Percentiles rank a stretch among this genome's conserved stretches.
These are phyloP conservation scores for Takifugu rubripes DNA, from an alignment of 2,797 vertebrate genomes.

Conservation along the genomic window DNA sequence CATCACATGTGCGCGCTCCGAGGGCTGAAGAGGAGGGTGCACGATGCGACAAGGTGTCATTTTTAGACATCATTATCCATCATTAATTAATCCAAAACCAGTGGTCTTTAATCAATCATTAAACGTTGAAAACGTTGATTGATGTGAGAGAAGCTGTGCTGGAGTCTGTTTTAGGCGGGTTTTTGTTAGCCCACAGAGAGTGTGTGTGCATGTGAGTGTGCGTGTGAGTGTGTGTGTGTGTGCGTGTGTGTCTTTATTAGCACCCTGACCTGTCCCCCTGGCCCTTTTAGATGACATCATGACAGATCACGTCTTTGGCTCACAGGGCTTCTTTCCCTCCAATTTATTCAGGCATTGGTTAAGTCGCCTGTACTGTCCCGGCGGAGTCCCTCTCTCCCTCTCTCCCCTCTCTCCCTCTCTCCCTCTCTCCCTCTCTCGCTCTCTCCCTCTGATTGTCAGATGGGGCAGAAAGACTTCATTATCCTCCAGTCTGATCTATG, in stretches of 20 bases:
- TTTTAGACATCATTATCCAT: conserved; percentile 8
- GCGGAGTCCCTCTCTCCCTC: conserved; percentile 52
- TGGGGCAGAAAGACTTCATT: conserved; percentile 77
- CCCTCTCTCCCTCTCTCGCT: conserved; percentile 3
- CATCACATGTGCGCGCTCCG: no score
- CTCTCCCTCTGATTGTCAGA: conserved; percentile 59
- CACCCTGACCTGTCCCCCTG: conserved; percentile 46
- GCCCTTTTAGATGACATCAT: conserved; percentile 70
- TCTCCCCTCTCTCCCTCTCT: conserved; percentile 9
- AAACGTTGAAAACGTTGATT: no score
- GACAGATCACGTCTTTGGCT: conserved; percentile 67
- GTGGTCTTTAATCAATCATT: not conserved
- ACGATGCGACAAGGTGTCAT: conserved; percentile 29
- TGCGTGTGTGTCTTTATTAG: conserved; percentile 51
- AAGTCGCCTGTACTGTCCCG: conserved; percentile 58
- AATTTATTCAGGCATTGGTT: conserved; percentile 68
- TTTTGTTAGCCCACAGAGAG: conserved; percentile 7
- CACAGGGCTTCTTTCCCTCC: conserved; percentile 66
- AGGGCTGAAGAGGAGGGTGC: no score
- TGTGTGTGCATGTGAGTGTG: conserved; percentile 18
- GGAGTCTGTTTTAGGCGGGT: no score
- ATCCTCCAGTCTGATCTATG: conserved; percentile 74
- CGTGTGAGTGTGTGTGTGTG: conserved; percentile 15
- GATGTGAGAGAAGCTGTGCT: no score
- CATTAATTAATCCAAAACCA: not conserved